Conservation (phyloP, 2,888 invertebrate genomes). For the Eupeodes latifasciatus region DNA sequence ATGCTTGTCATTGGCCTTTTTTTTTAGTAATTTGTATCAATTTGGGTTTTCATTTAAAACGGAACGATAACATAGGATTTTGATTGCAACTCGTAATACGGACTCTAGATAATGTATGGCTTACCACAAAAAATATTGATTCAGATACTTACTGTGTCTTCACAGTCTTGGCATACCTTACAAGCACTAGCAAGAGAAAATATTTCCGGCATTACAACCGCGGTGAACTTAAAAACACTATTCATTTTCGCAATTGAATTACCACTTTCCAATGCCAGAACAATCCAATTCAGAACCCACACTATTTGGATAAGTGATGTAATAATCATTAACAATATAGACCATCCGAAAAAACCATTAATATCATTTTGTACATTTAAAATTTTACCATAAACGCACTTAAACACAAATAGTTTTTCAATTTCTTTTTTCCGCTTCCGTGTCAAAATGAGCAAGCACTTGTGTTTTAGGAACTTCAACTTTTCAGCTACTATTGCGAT, state of each 20-base stretch:
- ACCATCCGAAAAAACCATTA: conserved; percentile 27
- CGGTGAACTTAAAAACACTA: background rate
- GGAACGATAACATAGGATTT: too few species aligned
- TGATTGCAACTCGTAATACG: too few species aligned
- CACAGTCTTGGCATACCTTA: conserved; percentile 45
- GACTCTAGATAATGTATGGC: too few species aligned
- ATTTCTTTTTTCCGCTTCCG: background rate
- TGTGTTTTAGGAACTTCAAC: conserved; percentile 10
- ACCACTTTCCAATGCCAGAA: background rate
- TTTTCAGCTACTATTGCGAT: conserved; percentile 40
- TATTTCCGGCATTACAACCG: conserved; percentile 15
- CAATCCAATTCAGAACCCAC: conserved; percentile 34
- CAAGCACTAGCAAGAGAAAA: conserved; percentile 6
- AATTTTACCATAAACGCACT: conserved; percentile 41
- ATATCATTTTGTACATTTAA: conserved; percentile 8
- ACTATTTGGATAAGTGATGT: conserved; percentile 19
- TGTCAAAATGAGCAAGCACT: background rate
- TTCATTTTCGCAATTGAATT: background rate
- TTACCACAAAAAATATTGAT: too few species aligned
- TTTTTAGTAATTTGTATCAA: too few species aligned
- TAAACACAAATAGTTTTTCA: conserved; percentile 29
- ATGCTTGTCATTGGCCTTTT: too few species aligned
- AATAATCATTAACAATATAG: conserved; percentile 26
- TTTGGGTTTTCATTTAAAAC: too few species aligned
- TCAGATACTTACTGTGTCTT: conserved; percentile 42